A percentile compares a stretch with the other conserved stretches of the same genome.
Conservation (phyloP, 1,140 invertebrate species). For the Pachyrhynchus sulphureomaculatus region DNA sequence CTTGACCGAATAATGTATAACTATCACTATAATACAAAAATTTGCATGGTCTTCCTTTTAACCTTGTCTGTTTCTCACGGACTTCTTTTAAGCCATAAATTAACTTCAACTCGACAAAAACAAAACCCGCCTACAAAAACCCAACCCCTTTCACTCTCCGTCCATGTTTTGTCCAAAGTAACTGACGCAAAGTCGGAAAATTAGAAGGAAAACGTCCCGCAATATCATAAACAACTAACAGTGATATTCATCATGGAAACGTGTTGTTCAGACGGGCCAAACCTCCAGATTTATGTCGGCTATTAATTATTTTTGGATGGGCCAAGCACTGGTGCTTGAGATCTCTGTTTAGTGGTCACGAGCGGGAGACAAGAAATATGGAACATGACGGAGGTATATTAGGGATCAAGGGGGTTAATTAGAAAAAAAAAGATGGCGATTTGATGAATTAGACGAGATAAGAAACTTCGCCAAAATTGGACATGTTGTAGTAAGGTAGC, state of each 20-base stretch:
- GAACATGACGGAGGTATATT: constrained; percentile 11
- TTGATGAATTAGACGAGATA: too few relatives aligned
- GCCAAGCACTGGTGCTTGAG: constrained; percentile 11
- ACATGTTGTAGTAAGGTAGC: too few relatives aligned
- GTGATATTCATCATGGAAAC: constrained; percentile 12
- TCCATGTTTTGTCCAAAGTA: too few relatives aligned
- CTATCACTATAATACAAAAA: too few relatives aligned
- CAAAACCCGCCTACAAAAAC: too few relatives aligned
- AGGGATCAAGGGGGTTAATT: constrained; percentile 9
- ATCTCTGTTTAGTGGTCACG: constrained; percentile 17
- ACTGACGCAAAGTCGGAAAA: not conserved
- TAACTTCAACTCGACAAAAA: too few relatives aligned
- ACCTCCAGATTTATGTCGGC: constrained; percentile 17
- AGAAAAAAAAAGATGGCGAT: constrained; percentile 6
- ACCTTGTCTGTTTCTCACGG: too few relatives aligned
- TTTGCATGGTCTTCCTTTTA: too few relatives aligned
- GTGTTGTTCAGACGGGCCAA: constrained; percentile 7
- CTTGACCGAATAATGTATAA: too few relatives aligned
- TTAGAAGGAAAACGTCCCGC: not conserved
- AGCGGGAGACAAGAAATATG: constrained; percentile 16
- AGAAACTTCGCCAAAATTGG: too few relatives aligned
- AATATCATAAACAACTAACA: constrained; percentile 12
- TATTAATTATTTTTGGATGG: constrained; percentile 19
- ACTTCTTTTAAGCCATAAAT: too few relatives aligned
- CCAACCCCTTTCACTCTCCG: too few relatives aligned